Evolutionary conservation across 2,888 invertebrate genomes (phyloP).

Genomic region (Lycia hirtaria): DNA sequence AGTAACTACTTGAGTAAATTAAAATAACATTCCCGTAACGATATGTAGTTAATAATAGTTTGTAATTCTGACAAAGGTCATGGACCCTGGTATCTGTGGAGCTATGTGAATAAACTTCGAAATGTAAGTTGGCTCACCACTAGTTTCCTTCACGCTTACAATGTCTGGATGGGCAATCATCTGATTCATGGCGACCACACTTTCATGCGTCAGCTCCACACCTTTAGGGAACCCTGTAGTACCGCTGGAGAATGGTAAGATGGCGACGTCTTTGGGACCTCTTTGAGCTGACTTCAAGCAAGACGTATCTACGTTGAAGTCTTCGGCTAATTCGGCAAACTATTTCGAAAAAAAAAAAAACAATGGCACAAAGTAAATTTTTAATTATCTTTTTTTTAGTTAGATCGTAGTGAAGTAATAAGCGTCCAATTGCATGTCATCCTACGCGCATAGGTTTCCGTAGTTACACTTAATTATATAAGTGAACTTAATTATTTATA

Average conservation of each 20-base stretch:
- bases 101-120: neutral
- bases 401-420: too few relatives aligned
- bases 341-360: neutral
- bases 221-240: constrained; percentile 94
- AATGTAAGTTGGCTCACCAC: constrained; percentile 57
- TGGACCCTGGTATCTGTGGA: too few relatives aligned
- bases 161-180: constrained; percentile 70
- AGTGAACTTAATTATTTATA: too few relatives aligned
- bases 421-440: too few relatives aligned
- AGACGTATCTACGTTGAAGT: constrained; percentile 78
- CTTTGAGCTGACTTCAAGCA: constrained; percentile 75
- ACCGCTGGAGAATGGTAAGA: constrained; percentile 94
- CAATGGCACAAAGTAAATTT: neutral
- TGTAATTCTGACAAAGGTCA: too few relatives aligned
- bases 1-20: too few relatives aligned
- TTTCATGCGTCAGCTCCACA: constrained; percentile 87
- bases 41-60: too few relatives aligned
- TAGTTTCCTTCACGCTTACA: constrained; percentile 67
- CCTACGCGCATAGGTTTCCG: too few relatives aligned
- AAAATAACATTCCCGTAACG: too few relatives aligned
- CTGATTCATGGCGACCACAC: constrained; percentile 79
- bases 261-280: constrained; percentile 85
- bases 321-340: constrained; percentile 87
- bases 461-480: too few relatives aligned
- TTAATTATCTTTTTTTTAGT: too few relatives aligned